Evolutionary conservation across 1,140 invertebrate genomes (phyloP), one percentile per base, ranked within the genome.

Genomic region (Cyphomyrmex costatus): DNA sequence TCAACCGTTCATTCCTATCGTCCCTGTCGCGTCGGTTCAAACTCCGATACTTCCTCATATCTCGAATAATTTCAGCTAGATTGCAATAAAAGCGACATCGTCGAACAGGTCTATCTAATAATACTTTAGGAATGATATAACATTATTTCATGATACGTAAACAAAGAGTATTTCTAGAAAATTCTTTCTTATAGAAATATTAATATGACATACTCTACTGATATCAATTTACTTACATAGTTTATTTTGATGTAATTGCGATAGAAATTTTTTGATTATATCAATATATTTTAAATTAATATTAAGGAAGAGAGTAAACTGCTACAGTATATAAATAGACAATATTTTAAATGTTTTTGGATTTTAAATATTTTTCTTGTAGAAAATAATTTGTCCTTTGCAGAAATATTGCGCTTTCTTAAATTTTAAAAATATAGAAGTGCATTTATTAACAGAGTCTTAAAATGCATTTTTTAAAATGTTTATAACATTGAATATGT

Each of bases 1-100:
- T 87, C 80, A 76, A 86, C 74, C 24, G 53, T 16, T 68, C 71
- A 63, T 76, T 87, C 36, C 71, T 77, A 77, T 87, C 53, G 33
- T 83, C 58, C 49, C 19, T 24, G 58, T 84, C 70, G 79, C 33
- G 58, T 84, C 70, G 79, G 56, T n/a, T 68, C 53, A 16, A 70
- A 49, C 19, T 53, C 10, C 21, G 60, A 84, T 84, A 51, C 63
- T 87, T 87, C 63, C 63, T 87, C 80, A 65, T 87, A 70, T 36
- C 36, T 73, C 61, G 63, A 84, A 87, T 77, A 77, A 58, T 60
- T 77, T 21, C 27, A 16, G n/a, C 14, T 49, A 12, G 36, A 73
- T 27, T 46, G 80, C 36, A 36, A 76, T 84, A 51, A 76, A 70
- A 84, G 42, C 33, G 42, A 77, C 80, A 87, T 16, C 36, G 19